A percentile compares a stretch with the other conserved stretches of the same genome.
phyloP scores from a whole-genome alignment of 2,888 invertebrate species.

The Tipula helvola region DNA sequence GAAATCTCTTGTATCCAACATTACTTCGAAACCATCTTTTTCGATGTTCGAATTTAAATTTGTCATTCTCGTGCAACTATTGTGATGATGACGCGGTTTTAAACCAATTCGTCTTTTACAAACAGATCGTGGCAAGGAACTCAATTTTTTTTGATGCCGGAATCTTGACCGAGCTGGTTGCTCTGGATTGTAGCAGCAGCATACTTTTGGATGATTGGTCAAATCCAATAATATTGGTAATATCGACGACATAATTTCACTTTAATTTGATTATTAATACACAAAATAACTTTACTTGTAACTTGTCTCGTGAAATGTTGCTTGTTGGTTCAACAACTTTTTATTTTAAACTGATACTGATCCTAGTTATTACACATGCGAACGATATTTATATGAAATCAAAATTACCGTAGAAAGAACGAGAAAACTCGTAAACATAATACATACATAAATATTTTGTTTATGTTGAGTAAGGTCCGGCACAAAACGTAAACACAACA shows the following conservation, averaged over 20 bases:
- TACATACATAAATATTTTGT: not conserved
- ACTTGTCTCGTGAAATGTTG: not conserved
- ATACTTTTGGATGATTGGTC: not conserved
- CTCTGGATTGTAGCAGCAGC: not conserved
- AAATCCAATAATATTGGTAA: not conserved
- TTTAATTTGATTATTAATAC: not conserved
- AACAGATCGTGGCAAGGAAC: not conserved
- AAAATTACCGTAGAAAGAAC: not conserved
- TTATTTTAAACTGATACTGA: slow-evolving; percentile 23
- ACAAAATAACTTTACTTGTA: not conserved
- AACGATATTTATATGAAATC: not conserved
- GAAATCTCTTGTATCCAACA: slow-evolving; percentile 56
- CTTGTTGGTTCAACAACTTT: not conserved
- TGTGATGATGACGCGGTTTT: not conserved
- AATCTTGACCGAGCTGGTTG: not conserved
- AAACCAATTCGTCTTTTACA: not conserved
- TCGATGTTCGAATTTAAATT: slow-evolving; percentile 33
- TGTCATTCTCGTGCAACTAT: not conserved
- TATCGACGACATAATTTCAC: not conserved
- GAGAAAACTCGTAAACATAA: not conserved
- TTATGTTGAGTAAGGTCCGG: not conserved
- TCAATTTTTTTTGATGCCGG: not conserved
- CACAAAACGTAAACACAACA: too few species aligned
- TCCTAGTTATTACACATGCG: slow-evolving; percentile 20
- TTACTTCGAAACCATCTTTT: slow-evolving; percentile 57